Conservation (phyloP, 1,140 invertebrate species). For the Bombus picipes region DNA sequence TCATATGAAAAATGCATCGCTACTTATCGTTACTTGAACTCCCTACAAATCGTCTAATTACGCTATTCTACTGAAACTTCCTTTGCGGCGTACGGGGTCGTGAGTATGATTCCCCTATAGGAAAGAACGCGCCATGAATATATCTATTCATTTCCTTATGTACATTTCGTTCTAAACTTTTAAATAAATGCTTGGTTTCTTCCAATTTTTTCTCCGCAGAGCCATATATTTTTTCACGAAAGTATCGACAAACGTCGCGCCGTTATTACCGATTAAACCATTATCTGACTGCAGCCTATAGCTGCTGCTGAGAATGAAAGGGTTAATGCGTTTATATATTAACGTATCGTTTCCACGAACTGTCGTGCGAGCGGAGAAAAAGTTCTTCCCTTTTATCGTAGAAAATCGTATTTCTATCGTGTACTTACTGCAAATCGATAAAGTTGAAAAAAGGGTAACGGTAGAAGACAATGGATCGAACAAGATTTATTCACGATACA, state of each 20-base stretch:
- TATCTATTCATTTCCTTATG: too few relatives aligned
- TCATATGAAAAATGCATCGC: background rate
- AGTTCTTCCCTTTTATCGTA: background rate
- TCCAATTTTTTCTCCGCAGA: rapidly evolving
- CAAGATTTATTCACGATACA: background rate
- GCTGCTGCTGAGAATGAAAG: background rate
- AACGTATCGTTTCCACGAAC: background rate
- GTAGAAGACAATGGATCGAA: background rate
- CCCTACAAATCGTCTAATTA: background rate
- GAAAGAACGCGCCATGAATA: too few relatives aligned
- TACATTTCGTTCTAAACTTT: too few relatives aligned
- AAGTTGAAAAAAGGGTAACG: too few relatives aligned
- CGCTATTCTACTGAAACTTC: background rate
- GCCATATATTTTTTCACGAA: background rate
- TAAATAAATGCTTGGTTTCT: background rate
- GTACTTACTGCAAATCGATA: background rate
- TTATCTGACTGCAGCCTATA: background rate
- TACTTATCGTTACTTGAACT: background rate
- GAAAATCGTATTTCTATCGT: background rate
- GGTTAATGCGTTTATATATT: background rate
- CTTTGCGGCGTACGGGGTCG: background rate
- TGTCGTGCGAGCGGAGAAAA: too few relatives aligned
- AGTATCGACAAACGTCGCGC: background rate
- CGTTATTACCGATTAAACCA: background rate
- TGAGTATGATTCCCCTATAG: background rate